These are phyloP conservation scores for Pantala flavescens DNA, from an alignment of 1,140 invertebrate genomes.

Conservation along the genomic window DNA sequence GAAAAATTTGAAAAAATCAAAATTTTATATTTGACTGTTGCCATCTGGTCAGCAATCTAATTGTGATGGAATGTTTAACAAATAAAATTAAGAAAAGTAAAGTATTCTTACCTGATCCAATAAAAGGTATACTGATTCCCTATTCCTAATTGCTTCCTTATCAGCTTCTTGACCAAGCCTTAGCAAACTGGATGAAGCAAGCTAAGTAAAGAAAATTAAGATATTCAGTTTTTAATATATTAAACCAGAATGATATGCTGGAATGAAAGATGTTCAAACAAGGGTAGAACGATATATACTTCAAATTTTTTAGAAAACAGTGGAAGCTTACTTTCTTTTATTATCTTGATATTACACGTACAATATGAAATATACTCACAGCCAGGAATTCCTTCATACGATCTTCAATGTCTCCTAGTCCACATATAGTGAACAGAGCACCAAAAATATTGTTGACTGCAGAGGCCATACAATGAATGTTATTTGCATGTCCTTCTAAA, in stretches of 20 bases:
- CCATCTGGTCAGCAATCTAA: too few relatives aligned
- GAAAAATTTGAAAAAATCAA: too few relatives aligned
- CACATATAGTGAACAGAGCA: slow-evolving; percentile 91
- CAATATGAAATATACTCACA: slow-evolving; percentile 36
- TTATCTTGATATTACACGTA: too few relatives aligned
- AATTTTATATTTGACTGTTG: too few relatives aligned
- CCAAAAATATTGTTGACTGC: slow-evolving; percentile 96
- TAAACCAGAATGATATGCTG: too few relatives aligned
- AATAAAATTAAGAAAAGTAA: too few relatives aligned
- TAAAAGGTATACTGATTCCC: slow-evolving; percentile 92
- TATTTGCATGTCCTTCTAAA: slow-evolving; percentile 91
- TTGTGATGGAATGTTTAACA: too few relatives aligned
- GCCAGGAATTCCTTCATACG: slow-evolving; percentile 98
- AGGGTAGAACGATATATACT: too few relatives aligned
- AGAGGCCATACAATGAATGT: slow-evolving; percentile 93
- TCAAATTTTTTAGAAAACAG: too few relatives aligned
- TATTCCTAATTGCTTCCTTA: slow-evolving; percentile 83
- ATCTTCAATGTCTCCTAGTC: slow-evolving; percentile 90
- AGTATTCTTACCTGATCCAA: slow-evolving; percentile 56
- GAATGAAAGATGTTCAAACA: too few relatives aligned
- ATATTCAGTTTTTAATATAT: too few relatives aligned
- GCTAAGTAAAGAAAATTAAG: slow-evolving; percentile 29
- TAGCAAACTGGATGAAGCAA: slow-evolving; percentile 90
- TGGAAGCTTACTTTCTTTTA: too few relatives aligned
- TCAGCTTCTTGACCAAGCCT: slow-evolving; percentile 90